phyloP scores from a whole-genome alignment of 2,797 vertebrate genomes.

The Hoplostethus mediterraneus region DNA sequence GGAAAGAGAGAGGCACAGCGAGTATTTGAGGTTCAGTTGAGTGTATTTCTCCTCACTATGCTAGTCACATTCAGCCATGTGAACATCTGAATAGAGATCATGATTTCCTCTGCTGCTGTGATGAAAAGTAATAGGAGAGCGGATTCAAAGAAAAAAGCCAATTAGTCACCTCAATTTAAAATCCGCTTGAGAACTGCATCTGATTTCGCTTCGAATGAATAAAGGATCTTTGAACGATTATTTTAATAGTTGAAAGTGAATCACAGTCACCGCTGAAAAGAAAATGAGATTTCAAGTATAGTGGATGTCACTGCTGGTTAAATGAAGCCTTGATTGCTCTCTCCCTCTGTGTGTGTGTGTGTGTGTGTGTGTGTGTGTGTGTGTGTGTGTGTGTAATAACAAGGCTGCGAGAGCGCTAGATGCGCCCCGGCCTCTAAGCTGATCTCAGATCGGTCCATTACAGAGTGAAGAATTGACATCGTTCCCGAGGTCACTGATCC shows the following conservation, averaged over 20 bases:
- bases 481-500: neutral
- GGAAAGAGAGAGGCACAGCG: neutral
- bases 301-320: neutral
- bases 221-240: neutral
- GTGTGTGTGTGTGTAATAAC: too few relatives aligned
- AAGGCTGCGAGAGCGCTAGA: too few relatives aligned
- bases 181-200: neutral
- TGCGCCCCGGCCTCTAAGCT: neutral
- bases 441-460: constrained; percentile 29
- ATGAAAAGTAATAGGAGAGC: neutral
- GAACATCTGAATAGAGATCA: neutral
- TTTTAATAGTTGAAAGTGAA: neutral
- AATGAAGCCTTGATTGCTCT: neutral
- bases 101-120: neutral
- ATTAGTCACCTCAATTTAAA: neutral
- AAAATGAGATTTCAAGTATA: neutral
- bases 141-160: neutral
- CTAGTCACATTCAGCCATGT: neutral
- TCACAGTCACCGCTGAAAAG: neutral
- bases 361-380: too few relatives aligned
- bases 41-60: neutral
- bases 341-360: too few relatives aligned
- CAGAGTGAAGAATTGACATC: constrained; percentile 2
- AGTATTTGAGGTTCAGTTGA: too few relatives aligned
- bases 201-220: neutral